phyloP scores from a whole-genome alignment of 2,797 vertebrate genomes.

The Spizella passerina region DNA sequence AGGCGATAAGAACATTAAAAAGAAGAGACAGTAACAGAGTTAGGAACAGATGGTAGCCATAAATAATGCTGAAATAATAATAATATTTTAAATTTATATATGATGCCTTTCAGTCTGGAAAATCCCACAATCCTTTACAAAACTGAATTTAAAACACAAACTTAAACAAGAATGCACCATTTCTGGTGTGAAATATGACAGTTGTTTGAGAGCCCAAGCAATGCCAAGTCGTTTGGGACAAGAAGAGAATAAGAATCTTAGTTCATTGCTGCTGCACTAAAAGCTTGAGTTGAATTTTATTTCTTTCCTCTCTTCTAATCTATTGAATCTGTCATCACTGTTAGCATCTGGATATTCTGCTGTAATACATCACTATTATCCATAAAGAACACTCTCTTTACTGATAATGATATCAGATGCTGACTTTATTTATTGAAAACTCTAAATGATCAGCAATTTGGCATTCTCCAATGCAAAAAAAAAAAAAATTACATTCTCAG shows the following conservation, averaged over 20 bases:
- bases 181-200: slow-evolving; percentile 54
- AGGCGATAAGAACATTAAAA: slow-evolving; percentile 54
- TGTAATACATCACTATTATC: neutral
- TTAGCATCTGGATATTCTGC: neutral
- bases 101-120: slow-evolving; percentile 49
- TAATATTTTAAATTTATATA: slow-evolving; percentile 66
- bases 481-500: neutral
- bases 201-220: slow-evolving; percentile 40
- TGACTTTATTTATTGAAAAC: slow-evolving; percentile 24
- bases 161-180: slow-evolving; percentile 17
- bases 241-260: slow-evolving; percentile 46
- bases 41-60: slow-evolving; percentile 43
- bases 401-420: neutral
- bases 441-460: neutral
- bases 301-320: slow-evolving; percentile 13
- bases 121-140: slow-evolving; percentile 35
- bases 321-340: neutral
- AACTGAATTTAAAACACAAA: slow-evolving; percentile 35
- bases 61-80: slow-evolving; percentile 63
- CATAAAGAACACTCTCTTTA: neutral
- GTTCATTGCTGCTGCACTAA: neutral
- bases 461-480: neutral
- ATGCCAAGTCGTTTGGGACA: slow-evolving; percentile 45
- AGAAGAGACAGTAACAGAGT: slow-evolving; percentile 48
- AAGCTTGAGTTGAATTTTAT: slow-evolving; percentile 8